Percentiles rank a stretch among this genome's conserved stretches.
Evolutionary conservation across 2,113 vertebrate species (phyloP).

Genomic region (Hiodon alosoides): DNA sequence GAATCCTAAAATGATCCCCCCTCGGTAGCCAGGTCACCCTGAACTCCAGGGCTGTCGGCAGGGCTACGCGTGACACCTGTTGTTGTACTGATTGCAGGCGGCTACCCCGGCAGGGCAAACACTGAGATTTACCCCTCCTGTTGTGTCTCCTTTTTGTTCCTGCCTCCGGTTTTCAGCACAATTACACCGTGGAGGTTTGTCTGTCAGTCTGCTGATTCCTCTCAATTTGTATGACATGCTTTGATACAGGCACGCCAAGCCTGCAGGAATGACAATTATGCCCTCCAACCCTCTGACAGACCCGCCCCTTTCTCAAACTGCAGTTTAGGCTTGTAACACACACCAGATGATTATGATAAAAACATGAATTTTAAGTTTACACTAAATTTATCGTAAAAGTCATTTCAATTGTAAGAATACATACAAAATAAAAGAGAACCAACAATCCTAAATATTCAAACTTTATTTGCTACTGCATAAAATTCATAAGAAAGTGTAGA

Average conservation of each 20-base stretch:
- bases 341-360: not conserved
- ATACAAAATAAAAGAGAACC: too few species aligned
- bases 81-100: conserved; percentile 38
- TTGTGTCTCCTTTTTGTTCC: conserved; percentile 34
- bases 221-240: conserved; percentile 67
- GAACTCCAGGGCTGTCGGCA: conserved; percentile 16
- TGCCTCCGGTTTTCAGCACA: conserved; percentile 50
- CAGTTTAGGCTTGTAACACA: not conserved
- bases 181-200: conserved; percentile 53
- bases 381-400: too few species aligned
- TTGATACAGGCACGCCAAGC: conserved; percentile 56
- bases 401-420: too few species aligned
- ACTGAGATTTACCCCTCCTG: not conserved
- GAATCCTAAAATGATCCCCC: conserved; percentile 27
- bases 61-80: conserved; percentile 51
- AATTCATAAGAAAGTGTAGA: too few species aligned
- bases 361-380: not conserved
- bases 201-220: conserved; percentile 65
- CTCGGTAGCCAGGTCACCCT: conserved; percentile 12
- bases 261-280: conserved; percentile 63
- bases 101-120: conserved; percentile 29
- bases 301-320: not conserved
- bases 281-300: conserved; percentile 49
- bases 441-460: too few species aligned
- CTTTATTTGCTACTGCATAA: too few species aligned